phyloP scores from a whole-genome alignment of 2,113 vertebrate species.

The Cepphus grylle region DNA sequence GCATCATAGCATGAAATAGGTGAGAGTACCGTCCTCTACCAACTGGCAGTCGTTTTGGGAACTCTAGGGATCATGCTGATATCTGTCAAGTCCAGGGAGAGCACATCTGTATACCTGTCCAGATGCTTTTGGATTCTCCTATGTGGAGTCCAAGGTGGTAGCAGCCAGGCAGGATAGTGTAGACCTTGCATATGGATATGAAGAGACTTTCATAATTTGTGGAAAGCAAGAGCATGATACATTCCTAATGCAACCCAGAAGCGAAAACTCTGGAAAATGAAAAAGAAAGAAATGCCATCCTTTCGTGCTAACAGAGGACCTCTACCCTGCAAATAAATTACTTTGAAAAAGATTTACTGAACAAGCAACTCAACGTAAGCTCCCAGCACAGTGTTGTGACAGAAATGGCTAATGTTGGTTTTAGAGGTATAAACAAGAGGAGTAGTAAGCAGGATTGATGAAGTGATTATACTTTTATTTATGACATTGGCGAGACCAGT shows the following conservation, averaged over 20 bases:
- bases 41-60: neutral
- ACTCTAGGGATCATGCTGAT: rapidly evolving
- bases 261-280: neutral
- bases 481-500: neutral
- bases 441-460: conserved; percentile 31
- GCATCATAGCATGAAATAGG: neutral
- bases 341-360: conserved; percentile 4
- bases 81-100: neutral
- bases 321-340: neutral
- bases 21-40: neutral
- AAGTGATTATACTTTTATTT: conserved; percentile 43
- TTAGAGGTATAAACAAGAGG: conserved; percentile 20
- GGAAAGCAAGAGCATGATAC: neutral
- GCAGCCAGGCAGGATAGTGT: rapidly evolving
- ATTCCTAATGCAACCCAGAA: neutral
- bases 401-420: conserved; percentile 18
- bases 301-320: neutral
- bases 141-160: neutral
- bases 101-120: neutral
- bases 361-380: neutral
- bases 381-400: neutral
- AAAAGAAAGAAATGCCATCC: neutral
- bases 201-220: neutral
- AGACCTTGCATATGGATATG: neutral
- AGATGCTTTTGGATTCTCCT: neutral